These are phyloP conservation scores for Neoaliturus tenellus DNA, from an alignment of 2,888 invertebrate genomes.

Conservation along the genomic window DNA sequence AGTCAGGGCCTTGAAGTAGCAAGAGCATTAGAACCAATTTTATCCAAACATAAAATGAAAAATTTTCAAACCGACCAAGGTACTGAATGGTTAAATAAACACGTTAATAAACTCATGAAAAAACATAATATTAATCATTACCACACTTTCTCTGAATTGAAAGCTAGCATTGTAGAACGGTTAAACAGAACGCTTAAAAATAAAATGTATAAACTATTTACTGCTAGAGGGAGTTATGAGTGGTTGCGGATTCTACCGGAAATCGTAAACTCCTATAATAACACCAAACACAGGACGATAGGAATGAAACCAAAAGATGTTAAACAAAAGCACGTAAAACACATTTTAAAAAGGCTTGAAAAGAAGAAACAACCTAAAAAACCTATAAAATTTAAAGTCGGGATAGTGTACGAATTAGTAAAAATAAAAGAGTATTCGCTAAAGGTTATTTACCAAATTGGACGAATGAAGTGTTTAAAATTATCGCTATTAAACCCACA, in stretches of 20 bases:
- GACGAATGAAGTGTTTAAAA: conserved; percentile 45
- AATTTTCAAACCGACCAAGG: too few species aligned
- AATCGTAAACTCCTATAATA: conserved; percentile 26
- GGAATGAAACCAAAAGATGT: conserved; percentile 50
- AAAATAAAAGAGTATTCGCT: conserved; percentile 18
- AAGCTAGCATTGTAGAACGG: too few species aligned
- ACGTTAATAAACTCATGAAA: too few species aligned
- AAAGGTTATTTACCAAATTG: conserved; percentile 44
- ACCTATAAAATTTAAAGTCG: conserved; percentile 16
- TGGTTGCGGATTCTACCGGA: conserved; percentile 22
- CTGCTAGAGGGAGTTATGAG: too few species aligned
- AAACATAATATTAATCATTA: too few species aligned
- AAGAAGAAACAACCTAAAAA: conserved; percentile 10
- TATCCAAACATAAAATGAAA: too few species aligned
- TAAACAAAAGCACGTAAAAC: not conserved
- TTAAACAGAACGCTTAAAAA: too few species aligned
- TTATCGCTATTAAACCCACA: conserved; percentile 19
- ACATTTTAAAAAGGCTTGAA: not conserved
- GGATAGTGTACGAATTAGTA: conserved; percentile 49
- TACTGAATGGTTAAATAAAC: too few species aligned
- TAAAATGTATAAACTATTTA: too few species aligned
- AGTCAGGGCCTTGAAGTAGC: too few species aligned
- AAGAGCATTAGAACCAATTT: too few species aligned
- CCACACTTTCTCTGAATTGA: too few species aligned
- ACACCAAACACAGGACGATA: conserved; percentile 40